Conservation (phyloP, 2,888 invertebrate genomes). For the Papilio gigon region DNA sequence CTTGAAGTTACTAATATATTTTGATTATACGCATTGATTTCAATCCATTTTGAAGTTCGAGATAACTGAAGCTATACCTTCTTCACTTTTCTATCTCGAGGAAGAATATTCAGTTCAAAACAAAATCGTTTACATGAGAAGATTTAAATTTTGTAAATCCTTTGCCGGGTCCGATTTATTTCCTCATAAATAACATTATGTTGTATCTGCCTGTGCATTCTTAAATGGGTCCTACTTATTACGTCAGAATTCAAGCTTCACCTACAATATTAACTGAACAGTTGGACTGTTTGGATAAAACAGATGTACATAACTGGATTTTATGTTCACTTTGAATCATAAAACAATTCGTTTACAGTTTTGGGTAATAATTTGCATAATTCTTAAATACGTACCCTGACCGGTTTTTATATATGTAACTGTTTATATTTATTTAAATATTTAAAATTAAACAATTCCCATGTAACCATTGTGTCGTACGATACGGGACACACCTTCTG, state of each 20-base stretch:
- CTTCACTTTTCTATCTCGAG: too few relatives aligned
- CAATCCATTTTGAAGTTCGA: too few relatives aligned
- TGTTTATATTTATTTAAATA: neutral
- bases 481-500: slow-evolving; percentile 6
- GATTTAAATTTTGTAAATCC: slow-evolving; percentile 32
- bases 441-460: neutral
- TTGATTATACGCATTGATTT: too few relatives aligned
- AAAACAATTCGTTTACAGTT: slow-evolving; percentile 10
- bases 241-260: too few relatives aligned
- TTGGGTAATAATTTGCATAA: slow-evolving; percentile 4
- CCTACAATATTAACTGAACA: too few relatives aligned
- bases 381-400: neutral
- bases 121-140: neutral
- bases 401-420: neutral
- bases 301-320: too few relatives aligned
- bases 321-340: slow-evolving; percentile 4
- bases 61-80: too few relatives aligned
- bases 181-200: slow-evolving; percentile 35
- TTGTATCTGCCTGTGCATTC: slow-evolving; percentile 22
- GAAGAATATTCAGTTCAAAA: too few relatives aligned
- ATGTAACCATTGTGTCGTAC: slow-evolving; percentile 12
- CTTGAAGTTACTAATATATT: too few relatives aligned
- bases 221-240: slow-evolving; percentile 17
- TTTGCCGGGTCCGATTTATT: slow-evolving; percentile 21
- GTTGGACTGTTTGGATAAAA: too few relatives aligned